Conservation (phyloP, 2,888 invertebrate genomes). For the Yponomeuta sedellus region DNA sequence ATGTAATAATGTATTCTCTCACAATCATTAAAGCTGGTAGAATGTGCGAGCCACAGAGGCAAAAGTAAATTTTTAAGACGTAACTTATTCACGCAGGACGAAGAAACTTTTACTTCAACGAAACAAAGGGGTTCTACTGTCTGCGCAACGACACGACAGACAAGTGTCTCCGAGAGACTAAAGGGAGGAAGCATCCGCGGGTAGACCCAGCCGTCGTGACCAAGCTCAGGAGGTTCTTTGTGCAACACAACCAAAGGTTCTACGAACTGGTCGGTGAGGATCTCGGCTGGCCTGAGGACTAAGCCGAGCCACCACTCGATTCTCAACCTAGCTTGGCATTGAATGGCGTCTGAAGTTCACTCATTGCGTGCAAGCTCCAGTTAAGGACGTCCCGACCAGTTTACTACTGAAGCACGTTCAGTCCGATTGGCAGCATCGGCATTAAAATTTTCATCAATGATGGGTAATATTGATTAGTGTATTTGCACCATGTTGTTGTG, state of each 20-base stretch:
- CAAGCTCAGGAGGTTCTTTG: constrained; percentile 89
- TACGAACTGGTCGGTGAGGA: constrained; percentile 95
- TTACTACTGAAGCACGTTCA: background rate
- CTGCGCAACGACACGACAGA: constrained; percentile 88
- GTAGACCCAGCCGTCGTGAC: constrained; percentile 88
- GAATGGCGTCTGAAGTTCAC: no score
- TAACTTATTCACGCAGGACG: constrained; percentile 61
- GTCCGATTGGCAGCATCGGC: background rate
- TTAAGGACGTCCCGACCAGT: no score
- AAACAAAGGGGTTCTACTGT: constrained; percentile 97
- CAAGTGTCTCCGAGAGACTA: constrained; percentile 89
- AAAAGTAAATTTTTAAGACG: no score
- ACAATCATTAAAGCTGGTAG: no score
- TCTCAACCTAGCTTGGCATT: no score
- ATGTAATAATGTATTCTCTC: no score
- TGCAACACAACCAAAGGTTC: constrained; percentile 93
- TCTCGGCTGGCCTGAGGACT: constrained; percentile 95
- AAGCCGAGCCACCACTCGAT: constrained; percentile 21
- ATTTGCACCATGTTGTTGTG: constrained; percentile 44
- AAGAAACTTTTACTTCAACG: constrained; percentile 97
- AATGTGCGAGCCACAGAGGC: no score
- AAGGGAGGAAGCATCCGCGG: constrained; percentile 88
- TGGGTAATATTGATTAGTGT: constrained; percentile 16
- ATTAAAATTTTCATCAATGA: background rate
- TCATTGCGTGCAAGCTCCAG: no score